Percentiles rank a stretch among this genome's conserved stretches.
phyloP scores from a whole-genome alignment of 2,797 vertebrate species.

The Microctenopoma stevenorrisi region DNA sequence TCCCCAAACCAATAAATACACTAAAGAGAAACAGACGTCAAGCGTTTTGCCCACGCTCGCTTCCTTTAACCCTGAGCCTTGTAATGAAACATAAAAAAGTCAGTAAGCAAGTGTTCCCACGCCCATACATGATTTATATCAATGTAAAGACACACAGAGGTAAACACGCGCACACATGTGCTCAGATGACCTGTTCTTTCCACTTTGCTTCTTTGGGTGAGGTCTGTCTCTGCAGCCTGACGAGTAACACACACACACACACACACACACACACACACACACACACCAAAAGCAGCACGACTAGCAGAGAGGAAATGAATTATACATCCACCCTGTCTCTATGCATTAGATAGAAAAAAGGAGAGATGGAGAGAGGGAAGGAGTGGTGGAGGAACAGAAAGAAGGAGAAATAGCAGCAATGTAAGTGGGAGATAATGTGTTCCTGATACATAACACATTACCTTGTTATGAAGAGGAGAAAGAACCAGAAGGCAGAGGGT shows the following conservation, averaged over 20 bases:
- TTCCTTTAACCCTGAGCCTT: slow-evolving; percentile 42
- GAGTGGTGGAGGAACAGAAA: slow-evolving; percentile 22
- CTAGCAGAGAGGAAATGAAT: slow-evolving; percentile 88
- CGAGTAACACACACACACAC: slow-evolving; percentile 47
- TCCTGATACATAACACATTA: slow-evolving; percentile 49
- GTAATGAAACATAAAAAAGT: slow-evolving; percentile 39
- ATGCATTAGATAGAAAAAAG: slow-evolving; percentile 83
- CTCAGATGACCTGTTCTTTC: slow-evolving; percentile 67
- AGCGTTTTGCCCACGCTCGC: slow-evolving; percentile 31
- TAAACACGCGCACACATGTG: slow-evolving; percentile 41
- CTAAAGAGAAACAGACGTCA: slow-evolving; percentile 58
- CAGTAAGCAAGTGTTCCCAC: slow-evolving; percentile 66
- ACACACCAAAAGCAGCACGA: slow-evolving; percentile 77
- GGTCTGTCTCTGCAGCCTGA: slow-evolving; percentile 54
- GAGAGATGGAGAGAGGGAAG: slow-evolving; percentile 34
- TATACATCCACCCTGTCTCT: slow-evolving; percentile 89
- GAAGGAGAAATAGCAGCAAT: slow-evolving; percentile 51
- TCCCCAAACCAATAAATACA: slow-evolving; percentile 52
- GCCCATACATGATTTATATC: slow-evolving; percentile 68
- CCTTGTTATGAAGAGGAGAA: slow-evolving; percentile 29
- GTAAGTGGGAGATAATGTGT: slow-evolving; percentile 53
- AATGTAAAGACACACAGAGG: slow-evolving; percentile 43
- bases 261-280: slow-evolving; percentile 40
- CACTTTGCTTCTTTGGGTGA: slow-evolving; percentile 52
- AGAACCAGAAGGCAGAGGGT: slow-evolving; percentile 5